Evolutionary conservation across 2,113 vertebrate genomes (phyloP), one percentile per base, ranked within the genome.

Genomic region (Tetrax tetrax): DNA sequence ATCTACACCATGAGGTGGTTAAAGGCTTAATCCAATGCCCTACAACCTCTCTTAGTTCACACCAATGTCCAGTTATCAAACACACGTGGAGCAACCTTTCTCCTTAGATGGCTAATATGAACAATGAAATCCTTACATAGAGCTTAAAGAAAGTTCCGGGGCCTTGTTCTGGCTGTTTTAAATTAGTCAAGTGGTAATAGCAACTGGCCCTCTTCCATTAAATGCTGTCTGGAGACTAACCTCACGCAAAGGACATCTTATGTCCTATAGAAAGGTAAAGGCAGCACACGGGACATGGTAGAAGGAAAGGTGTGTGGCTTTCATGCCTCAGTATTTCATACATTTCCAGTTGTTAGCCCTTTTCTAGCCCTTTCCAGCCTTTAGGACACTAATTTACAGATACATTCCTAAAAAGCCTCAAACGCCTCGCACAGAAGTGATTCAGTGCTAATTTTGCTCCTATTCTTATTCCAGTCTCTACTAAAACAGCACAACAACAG

Each of bases 261-360:
- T 12, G 35, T 15, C 56, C 56, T 3, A 9, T 0, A 24, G 37
- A 35, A 51, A 33, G 35, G 53, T 27, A 21, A 64, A 47, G 23
- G 6, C 9, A 43, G 63, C 28, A 33, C 5, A 33, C 4, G 22
- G 21, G 23, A 45, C n/a, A 25, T 0, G 0, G 27, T 4, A 27
- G n/a, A 38, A 31, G 31, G 28, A 9, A 63, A 64, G 37, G 16
- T 8, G 8, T 3, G 22, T 20, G 9, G 41, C 12, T 64, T 78
- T 47, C n/a, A 20, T 20, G 31, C 33, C 33, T 69, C 54, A 23
- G 14, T 41, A 47, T 29, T 83, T 69, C 37, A 66, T 29, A 17
- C 8, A 12, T 54, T 80, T 31, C 45, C 61, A 38, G 21, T 64
- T 48, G 8, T 18, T 45, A 38, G 14, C n/a, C 17, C 7, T 50